phyloP scores from a whole-genome alignment of 2,113 vertebrate genomes.

The Atlantisia rogersi region DNA sequence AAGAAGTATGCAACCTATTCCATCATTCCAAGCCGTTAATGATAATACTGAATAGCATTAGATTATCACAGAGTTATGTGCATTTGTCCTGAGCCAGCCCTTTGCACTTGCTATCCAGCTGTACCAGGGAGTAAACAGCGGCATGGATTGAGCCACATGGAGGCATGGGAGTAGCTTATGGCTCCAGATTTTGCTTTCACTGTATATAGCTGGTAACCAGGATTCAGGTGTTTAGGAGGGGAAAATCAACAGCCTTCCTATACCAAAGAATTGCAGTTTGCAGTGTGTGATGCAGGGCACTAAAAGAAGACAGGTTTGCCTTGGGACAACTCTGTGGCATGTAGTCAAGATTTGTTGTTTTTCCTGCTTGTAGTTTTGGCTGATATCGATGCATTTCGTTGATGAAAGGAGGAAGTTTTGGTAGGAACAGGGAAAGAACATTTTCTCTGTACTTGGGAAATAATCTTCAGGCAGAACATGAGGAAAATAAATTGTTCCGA shows the following conservation, averaged over 20 bases:
- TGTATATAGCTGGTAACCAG: neutral
- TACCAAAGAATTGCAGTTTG: neutral
- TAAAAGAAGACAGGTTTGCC: neutral
- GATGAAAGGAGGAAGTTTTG: neutral
- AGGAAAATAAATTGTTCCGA: neutral
- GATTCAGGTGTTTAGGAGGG: neutral
- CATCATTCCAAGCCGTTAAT: neutral
- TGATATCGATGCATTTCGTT: neutral
- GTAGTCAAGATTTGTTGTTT: neutral
- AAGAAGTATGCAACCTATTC: neutral
- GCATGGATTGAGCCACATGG: neutral
- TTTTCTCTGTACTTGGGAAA: neutral
- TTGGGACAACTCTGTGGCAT: neutral
- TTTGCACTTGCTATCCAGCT: neutral
- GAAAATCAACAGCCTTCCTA: neutral
- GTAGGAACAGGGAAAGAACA: neutral
- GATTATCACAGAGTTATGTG: neutral
- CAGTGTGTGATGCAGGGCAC: neutral
- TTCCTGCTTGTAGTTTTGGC: neutral
- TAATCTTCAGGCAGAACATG: neutral
- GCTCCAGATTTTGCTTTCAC: neutral
- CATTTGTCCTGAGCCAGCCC: neutral
- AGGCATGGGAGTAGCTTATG: neutral
- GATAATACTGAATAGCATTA: neutral
- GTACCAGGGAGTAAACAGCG: neutral